Percentiles rank a stretch among this genome's conserved stretches.
These are phyloP conservation scores for Grammomys surdaster DNA, from an alignment of 2,113 vertebrate species.

Conservation along the genomic window DNA sequence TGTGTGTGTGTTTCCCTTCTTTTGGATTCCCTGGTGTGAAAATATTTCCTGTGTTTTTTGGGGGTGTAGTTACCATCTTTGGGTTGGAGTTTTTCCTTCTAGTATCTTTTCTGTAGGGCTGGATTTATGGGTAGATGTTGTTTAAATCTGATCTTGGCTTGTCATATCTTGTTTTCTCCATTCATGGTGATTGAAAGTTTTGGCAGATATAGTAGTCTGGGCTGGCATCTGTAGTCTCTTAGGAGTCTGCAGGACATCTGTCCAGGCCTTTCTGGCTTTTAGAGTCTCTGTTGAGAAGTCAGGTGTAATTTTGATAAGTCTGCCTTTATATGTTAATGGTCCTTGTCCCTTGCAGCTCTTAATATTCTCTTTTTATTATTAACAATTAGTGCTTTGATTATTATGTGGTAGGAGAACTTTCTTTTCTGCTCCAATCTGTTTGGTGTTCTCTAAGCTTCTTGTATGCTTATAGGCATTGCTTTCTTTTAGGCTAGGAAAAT, in stretches of 20 bases:
- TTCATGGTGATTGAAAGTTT: neutral
- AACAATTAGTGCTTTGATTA: neutral
- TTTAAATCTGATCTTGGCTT: neutral
- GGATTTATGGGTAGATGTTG: neutral
- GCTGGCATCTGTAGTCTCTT: neutral
- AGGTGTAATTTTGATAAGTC: neutral
- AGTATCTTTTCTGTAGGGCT: neutral
- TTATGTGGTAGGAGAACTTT: neutral
- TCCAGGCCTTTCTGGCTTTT: neutral
- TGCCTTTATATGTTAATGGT: neutral
- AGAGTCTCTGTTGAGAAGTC: neutral
- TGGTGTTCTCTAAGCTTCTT: neutral
- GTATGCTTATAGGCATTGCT: neutral
- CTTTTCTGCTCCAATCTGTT: neutral
- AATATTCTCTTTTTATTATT: neutral
- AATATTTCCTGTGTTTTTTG: neutral
- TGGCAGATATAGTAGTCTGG: neutral
- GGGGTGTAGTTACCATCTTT: neutral
- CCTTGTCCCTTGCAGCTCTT: neutral
- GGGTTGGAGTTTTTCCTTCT: neutral
- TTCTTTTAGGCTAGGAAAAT: neutral
- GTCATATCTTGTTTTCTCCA: neutral
- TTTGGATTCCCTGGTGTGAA: neutral
- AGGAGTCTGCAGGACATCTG: neutral
- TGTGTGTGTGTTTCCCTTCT: neutral